phyloP scores from a whole-genome alignment of 1,140 invertebrate species.

The Ectropis grisescens region DNA sequence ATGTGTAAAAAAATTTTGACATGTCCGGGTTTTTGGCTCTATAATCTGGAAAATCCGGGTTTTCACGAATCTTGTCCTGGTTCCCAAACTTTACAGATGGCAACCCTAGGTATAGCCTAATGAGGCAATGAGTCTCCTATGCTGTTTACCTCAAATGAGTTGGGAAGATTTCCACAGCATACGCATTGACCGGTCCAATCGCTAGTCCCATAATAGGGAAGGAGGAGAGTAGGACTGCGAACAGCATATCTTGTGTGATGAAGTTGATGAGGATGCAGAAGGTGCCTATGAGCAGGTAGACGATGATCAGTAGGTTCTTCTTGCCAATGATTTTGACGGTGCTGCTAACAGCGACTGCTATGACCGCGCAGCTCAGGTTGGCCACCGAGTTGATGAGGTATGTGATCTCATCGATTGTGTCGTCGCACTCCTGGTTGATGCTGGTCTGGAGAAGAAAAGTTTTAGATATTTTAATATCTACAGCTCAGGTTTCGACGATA shows the following conservation, averaged over 20 bases:
- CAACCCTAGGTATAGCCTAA: too few species aligned
- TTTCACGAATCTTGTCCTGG: too few species aligned
- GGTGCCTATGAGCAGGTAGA: slow-evolving; percentile 28
- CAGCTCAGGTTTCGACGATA: too few species aligned
- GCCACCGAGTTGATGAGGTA: slow-evolving; percentile 42
- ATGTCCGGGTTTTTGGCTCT: too few species aligned
- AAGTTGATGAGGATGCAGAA: slow-evolving; percentile 43
- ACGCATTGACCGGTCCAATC: slow-evolving; percentile 51
- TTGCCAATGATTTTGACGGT: slow-evolving; percentile 45
- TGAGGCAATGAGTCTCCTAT: too few species aligned
- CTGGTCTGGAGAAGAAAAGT: slow-evolving; percentile 29
- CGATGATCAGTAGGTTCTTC: slow-evolving; percentile 34
- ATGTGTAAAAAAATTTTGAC: too few species aligned
- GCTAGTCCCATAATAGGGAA: slow-evolving; percentile 31
- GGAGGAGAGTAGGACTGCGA: slow-evolving; percentile 43
- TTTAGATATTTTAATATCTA: too few species aligned
- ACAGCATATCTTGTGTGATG: slow-evolving; percentile 35
- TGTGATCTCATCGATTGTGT: slow-evolving; percentile 36
- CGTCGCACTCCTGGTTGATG: slow-evolving; percentile 22
- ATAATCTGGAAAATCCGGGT: too few species aligned
- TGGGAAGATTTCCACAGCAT: slow-evolving; percentile 50
- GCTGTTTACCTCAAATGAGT: slow-evolving; percentile 55
- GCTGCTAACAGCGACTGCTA: slow-evolving; percentile 31
- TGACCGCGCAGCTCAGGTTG: slow-evolving; percentile 25
- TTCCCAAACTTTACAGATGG: too few species aligned